Conservation (phyloP, 2,888 invertebrate species). For the Parthenolecanium corni region DNA sequence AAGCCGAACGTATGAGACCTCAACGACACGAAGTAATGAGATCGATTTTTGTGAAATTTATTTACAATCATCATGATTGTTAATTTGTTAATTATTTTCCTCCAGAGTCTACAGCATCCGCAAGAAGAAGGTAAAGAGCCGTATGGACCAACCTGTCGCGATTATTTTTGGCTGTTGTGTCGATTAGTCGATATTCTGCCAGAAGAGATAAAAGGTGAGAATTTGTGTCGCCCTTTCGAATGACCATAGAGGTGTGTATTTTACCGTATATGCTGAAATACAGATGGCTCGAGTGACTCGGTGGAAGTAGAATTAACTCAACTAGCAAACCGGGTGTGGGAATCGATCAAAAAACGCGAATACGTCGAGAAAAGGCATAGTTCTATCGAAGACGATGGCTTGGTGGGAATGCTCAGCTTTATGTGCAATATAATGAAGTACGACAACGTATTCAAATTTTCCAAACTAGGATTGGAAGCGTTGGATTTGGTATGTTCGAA, state of each 20-base stretch:
- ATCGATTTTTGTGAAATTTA: not conserved
- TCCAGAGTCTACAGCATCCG: conserved; percentile 47
- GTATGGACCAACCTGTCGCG: conserved; percentile 85
- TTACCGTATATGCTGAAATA: not conserved
- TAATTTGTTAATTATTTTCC: conserved; percentile 25
- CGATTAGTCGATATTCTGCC: conserved; percentile 76
- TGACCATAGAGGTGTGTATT: no score
- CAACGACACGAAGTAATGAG: conserved; percentile 42
- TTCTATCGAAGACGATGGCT: conserved; percentile 77
- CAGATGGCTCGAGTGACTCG: conserved; percentile 39
- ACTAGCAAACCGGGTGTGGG: conserved; percentile 58
- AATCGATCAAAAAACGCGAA: conserved; percentile 63
- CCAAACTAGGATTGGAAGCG: conserved; percentile 59
- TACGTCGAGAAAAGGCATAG: conserved; percentile 70
- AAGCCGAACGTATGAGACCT: conserved; percentile 75
- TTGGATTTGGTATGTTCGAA: conserved; percentile 45
- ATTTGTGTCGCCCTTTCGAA: not conserved
- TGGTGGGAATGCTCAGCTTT: conserved; percentile 75
- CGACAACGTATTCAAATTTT: conserved; percentile 72
- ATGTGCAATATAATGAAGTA: conserved; percentile 81
- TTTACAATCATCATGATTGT: not conserved
- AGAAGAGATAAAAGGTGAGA: conserved; percentile 56
- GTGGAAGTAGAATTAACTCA: conserved; percentile 55
- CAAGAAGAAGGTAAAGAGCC: conserved; percentile 80
- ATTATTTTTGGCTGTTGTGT: conserved; percentile 88